phyloP scores from a whole-genome alignment of 2,888 invertebrate genomes.

The Notodonta ziczac region DNA sequence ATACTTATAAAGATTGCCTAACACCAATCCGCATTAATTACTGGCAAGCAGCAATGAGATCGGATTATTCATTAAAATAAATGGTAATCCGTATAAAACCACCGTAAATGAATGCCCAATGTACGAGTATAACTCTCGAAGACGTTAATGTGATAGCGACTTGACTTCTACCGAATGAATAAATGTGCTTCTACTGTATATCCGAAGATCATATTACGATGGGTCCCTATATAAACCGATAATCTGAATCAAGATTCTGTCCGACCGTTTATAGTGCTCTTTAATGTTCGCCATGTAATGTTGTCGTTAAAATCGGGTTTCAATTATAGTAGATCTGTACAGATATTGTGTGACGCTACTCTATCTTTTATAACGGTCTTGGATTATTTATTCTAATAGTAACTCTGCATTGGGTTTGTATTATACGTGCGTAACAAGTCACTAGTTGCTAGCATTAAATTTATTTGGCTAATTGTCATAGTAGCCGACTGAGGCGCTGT shows the following conservation, averaged over 20 bases:
- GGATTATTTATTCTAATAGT: neutral
- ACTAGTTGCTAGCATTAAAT: too few relatives aligned
- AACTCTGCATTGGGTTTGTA: too few relatives aligned
- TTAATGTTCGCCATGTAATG: constrained; percentile 64
- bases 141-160: constrained; percentile 70
- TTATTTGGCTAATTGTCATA: too few relatives aligned
- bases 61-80: constrained; percentile 47
- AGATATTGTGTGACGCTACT: constrained; percentile 28
- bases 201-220: constrained; percentile 59
- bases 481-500: too few relatives aligned
- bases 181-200: constrained; percentile 21
- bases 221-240: constrained; percentile 53
- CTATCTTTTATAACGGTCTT: neutral
- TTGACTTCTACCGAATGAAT: constrained; percentile 49
- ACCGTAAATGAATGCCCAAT: constrained; percentile 60
- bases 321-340: constrained; percentile 48
- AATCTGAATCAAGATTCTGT: constrained; percentile 65
- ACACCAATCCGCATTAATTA: constrained; percentile 2
- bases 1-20: neutral
- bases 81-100: constrained; percentile 60
- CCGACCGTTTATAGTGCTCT: constrained; percentile 61
- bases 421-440: too few relatives aligned
- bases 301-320: constrained; percentile 61
- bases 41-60: constrained; percentile 26
- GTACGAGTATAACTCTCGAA: constrained; percentile 50